These are phyloP conservation scores for Nothoprocta pentlandii DNA, from an alignment of 2,113 vertebrate genomes.

Conservation along the genomic window DNA sequence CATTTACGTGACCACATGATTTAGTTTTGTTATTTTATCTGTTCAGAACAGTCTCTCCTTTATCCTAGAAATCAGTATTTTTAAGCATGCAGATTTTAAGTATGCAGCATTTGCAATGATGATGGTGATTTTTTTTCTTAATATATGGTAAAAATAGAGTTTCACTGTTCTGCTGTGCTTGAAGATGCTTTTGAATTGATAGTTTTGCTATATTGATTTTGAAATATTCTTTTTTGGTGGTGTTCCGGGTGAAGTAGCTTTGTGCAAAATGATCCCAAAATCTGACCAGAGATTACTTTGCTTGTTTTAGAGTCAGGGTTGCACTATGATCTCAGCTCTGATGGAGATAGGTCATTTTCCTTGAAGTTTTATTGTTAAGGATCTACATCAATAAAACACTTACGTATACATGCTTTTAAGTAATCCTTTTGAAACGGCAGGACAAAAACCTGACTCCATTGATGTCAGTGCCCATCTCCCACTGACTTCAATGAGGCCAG, in stretches of 20 bases:
- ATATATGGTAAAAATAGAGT: conserved; percentile 7
- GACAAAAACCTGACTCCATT: conserved; percentile 1
- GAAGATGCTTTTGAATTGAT: neutral
- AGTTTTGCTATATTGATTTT: neutral
- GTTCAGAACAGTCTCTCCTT: neutral
- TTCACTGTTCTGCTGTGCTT: neutral
- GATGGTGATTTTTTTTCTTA: neutral
- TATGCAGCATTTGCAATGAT: neutral
- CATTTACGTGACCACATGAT: neutral
- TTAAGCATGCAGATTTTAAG: conserved; percentile 20
- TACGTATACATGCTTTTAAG: neutral
- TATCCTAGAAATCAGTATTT: neutral
- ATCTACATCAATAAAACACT: neutral
- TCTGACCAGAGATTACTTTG: neutral
- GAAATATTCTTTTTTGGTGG: conserved; percentile 5
- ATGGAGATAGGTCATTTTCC: conserved; percentile 11
- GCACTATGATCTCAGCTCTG: neutral
- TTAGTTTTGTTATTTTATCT: conserved; percentile 22
- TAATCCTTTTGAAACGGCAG: neutral
- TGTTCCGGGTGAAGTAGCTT: neutral
- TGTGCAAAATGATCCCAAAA: neutral
- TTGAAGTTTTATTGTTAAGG: conserved; percentile 22
- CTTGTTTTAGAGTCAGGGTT: neutral
- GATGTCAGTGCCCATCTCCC: neutral
- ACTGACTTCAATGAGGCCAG: neutral